Conservation (phyloP, 2,797 vertebrate species). For the Aulostomus chinensis region DNA sequence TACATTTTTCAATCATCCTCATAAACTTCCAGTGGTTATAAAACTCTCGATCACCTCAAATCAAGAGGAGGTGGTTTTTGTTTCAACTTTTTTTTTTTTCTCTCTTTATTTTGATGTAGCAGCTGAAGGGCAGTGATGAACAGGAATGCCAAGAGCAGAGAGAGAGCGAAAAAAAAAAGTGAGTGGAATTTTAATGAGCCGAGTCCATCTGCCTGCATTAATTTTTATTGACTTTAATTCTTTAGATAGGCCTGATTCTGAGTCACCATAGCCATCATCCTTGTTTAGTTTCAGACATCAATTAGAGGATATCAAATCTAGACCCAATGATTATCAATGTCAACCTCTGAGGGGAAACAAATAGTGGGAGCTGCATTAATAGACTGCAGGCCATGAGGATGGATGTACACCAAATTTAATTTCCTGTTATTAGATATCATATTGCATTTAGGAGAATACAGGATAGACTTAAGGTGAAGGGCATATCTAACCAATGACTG, state of each 20-base stretch:
- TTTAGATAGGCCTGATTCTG: slow-evolving; percentile 67
- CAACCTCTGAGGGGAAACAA: slow-evolving; percentile 49
- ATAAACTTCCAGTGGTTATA: slow-evolving; percentile 13
- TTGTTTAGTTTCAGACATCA: slow-evolving; percentile 77
- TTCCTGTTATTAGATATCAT: slow-evolving; percentile 20
- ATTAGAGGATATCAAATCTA: slow-evolving; percentile 70
- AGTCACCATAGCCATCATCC: slow-evolving; percentile 62
- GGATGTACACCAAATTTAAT: slow-evolving; percentile 43
- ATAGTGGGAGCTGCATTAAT: slow-evolving; percentile 47
- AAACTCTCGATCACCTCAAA: slow-evolving; percentile 68
- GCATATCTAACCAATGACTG: too few species aligned
- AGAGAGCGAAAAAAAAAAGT: slow-evolving; percentile 56
- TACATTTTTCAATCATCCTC: not conserved
- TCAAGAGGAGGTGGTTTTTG: slow-evolving; percentile 57
- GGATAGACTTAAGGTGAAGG: slow-evolving; percentile 15
- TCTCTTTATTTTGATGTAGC: slow-evolving; percentile 37
- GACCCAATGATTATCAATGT: slow-evolving; percentile 66
- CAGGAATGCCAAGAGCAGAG: slow-evolving; percentile 60
- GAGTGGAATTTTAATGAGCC: slow-evolving; percentile 70
- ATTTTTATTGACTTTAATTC: slow-evolving; percentile 76
- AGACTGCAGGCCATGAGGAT: slow-evolving; percentile 39
- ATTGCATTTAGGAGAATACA: slow-evolving; percentile 14
- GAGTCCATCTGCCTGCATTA: slow-evolving; percentile 76
- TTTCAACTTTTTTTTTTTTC: too few species aligned
- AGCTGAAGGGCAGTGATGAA: slow-evolving; percentile 69